A percentile compares a stretch with the other conserved stretches of the same genome.
These are phyloP conservation scores for Propsilocerus akamusi DNA, from an alignment of 1,140 invertebrate genomes.

Conservation along the genomic window DNA sequence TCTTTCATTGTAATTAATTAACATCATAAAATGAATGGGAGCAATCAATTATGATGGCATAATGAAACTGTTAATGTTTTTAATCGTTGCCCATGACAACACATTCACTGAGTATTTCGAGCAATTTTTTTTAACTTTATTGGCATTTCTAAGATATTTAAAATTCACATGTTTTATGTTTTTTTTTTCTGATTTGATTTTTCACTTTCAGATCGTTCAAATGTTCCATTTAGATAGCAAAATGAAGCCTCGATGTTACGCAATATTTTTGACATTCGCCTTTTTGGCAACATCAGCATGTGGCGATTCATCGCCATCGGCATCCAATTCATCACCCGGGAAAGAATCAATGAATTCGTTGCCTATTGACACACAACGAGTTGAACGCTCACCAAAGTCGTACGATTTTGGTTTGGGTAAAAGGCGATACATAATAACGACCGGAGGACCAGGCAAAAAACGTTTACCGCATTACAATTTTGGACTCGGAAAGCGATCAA, in stretches of 20 bases:
- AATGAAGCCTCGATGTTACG: not conserved
- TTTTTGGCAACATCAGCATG: not conserved
- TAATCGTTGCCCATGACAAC: too few species aligned
- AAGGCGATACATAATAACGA: slow-evolving; percentile 19
- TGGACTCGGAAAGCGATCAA: slow-evolving; percentile 20
- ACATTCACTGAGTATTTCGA: too few species aligned
- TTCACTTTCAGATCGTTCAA: not conserved
- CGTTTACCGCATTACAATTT: slow-evolving; percentile 23
- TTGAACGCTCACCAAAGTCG: slow-evolving; percentile 5
- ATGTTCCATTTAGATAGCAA: not conserved
- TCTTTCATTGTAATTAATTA: too few species aligned
- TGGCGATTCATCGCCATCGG: not conserved
- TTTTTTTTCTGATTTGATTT: too few species aligned
- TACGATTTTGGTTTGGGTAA: slow-evolving; percentile 20
- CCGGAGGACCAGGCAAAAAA: slow-evolving; percentile 18
- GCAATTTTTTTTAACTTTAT: too few species aligned
- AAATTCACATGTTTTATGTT: too few species aligned
- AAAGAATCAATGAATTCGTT: too few species aligned
- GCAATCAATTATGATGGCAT: too few species aligned
- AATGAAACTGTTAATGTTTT: too few species aligned
- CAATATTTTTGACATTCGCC: not conserved
- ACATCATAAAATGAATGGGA: too few species aligned
- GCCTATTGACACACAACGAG: not conserved
- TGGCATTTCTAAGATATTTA: too few species aligned
- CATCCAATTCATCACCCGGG: not conserved